Conservation (phyloP, 2,888 invertebrate species). For the Cheilosia pagana region DNA sequence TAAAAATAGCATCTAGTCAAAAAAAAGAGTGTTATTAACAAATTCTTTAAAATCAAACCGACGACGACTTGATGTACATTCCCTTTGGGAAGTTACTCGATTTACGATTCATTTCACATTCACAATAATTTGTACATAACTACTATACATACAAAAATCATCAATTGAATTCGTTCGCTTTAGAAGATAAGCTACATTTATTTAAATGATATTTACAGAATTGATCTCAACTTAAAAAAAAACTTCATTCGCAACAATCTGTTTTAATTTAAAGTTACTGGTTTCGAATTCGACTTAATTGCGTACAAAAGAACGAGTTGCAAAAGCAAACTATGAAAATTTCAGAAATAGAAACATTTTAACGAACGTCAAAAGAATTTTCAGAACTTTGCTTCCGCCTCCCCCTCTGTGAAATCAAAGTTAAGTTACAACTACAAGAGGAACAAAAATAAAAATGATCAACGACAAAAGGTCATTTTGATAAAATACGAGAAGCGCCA, state of each 20-base stretch:
- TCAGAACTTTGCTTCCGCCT: conserved; percentile 17
- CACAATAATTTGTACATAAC: background rate
- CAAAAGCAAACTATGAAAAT: conserved; percentile 33
- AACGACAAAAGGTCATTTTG: conserved; percentile 14
- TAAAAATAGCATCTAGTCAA: no score
- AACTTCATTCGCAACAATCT: background rate
- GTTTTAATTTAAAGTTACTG: background rate
- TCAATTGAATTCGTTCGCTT: conserved; percentile 1
- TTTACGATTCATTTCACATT: background rate
- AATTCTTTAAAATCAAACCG: background rate
- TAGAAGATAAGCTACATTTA: conserved; percentile 4
- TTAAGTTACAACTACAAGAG: background rate
- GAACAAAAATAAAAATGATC: conserved; percentile 11
- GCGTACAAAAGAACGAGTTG: background rate
- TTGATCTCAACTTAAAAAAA: background rate
- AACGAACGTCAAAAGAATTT: background rate
- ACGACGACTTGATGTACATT: background rate
- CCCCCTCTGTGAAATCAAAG: background rate
- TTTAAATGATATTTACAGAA: conserved; percentile 28
- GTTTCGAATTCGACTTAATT: conserved; percentile 1
- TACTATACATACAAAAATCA: background rate
- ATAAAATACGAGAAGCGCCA: conserved; percentile 8
- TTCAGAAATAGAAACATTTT: background rate
- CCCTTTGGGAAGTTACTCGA: background rate
- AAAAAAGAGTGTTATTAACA: background rate